A percentile compares a stretch with the other conserved stretches of the same genome.
Evolutionary conservation across 2,888 invertebrate species (phyloP).

Genomic region (Slavum lentiscoides): DNA sequence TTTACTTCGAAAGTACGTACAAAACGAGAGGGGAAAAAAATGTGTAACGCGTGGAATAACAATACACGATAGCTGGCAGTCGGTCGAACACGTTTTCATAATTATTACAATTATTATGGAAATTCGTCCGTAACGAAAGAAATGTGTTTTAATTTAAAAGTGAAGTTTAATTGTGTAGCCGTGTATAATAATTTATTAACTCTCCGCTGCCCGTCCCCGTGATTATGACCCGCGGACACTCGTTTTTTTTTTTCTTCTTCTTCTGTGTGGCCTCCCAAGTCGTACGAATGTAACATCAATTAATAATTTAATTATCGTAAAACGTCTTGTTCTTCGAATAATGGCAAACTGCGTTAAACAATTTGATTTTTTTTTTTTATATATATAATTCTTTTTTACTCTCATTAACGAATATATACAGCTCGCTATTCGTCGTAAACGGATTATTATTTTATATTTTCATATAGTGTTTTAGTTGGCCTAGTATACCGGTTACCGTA

Average conservation of each 20-base stretch:
- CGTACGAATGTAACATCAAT: neutral
- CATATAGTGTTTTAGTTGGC: too few species aligned
- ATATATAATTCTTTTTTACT: neutral
- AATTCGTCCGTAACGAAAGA: too few species aligned
- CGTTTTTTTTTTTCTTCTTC: neutral
- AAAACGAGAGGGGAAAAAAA: too few species aligned
- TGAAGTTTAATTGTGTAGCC: too few species aligned
- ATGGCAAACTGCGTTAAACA: neutral
- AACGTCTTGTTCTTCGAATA: neutral
- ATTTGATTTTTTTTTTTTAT: neutral
- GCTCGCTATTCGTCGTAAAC: neutral
- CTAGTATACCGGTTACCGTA: too few species aligned
- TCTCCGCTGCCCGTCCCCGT: neutral
- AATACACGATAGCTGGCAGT: too few species aligned
- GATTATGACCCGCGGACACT: neutral
- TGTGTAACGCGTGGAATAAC: too few species aligned
- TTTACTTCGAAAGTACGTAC: too few species aligned
- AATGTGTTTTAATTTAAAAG: too few species aligned
- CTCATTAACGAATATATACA: neutral
- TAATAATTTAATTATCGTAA: neutral
- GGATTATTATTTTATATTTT: neutral
- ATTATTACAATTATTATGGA: too few species aligned
- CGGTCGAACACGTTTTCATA: too few species aligned
- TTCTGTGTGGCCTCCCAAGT: neutral
- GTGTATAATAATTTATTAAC: neutral